Conservation (phyloP, 2,888 invertebrate genomes). For the Mystacides longicornis region DNA sequence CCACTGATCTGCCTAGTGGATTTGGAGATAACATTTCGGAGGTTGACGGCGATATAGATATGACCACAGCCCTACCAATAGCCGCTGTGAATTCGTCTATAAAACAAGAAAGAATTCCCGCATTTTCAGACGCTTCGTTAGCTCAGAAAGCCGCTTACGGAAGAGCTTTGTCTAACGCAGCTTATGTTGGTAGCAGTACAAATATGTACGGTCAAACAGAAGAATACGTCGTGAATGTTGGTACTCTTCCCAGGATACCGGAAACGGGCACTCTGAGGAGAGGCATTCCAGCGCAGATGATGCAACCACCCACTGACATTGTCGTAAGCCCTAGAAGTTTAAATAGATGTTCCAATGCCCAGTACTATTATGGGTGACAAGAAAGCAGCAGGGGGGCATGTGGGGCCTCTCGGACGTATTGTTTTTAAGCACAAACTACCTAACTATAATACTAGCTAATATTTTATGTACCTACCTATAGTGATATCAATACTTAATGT, state of each 20-base stretch:
- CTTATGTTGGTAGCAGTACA: conserved; percentile 43
- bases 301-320: conserved; percentile 44
- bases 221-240: conserved; percentile 32
- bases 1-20: conserved; percentile 71
- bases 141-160: conserved; percentile 47
- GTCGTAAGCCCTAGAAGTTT: conserved; percentile 55
- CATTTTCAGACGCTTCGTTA: conserved; percentile 41
- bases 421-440: conserved; percentile 39
- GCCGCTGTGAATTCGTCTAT: conserved; percentile 44
- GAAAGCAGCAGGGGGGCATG: conserved; percentile 49
- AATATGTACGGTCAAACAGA: conserved; percentile 51
- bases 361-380: conserved; percentile 74
- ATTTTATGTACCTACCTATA: neutral
- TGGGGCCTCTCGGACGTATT: conserved; percentile 51
- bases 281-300: conserved; percentile 37
- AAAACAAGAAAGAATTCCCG: conserved; percentile 39
- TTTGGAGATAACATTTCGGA: conserved; percentile 84
- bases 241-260: conserved; percentile 33
- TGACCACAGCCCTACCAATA: conserved; percentile 61
- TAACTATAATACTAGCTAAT: neutral
- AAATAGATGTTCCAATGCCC: conserved; percentile 57
- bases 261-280: conserved; percentile 35
- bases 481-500: neutral
- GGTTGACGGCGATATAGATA: conserved; percentile 70
- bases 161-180: conserved; percentile 45